phyloP scores from a whole-genome alignment of 2,113 vertebrate species.

The Prinia subflava region DNA sequence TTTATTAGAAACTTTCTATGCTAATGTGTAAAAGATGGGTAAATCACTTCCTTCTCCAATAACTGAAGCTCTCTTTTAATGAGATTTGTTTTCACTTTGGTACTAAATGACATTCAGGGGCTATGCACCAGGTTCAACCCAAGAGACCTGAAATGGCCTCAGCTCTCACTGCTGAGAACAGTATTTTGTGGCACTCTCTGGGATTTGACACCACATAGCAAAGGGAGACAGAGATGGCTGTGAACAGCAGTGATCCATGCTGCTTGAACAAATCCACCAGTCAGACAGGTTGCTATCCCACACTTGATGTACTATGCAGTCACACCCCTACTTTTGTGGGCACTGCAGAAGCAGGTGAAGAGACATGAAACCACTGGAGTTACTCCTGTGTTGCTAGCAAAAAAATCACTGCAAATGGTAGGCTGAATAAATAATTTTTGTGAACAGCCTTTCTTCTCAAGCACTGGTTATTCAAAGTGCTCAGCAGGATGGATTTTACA shows the following conservation, averaged over 20 bases:
- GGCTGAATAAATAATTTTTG: constrained; percentile 31
- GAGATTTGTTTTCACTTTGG: background rate
- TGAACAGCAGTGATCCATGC: background rate
- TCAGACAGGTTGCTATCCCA: background rate
- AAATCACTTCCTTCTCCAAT: background rate
- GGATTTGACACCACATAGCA: background rate
- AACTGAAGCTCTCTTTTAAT: background rate
- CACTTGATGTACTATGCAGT: background rate
- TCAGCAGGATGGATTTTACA: background rate
- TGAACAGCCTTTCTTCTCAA: constrained; percentile 20
- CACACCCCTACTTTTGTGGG: background rate
- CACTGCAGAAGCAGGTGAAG: background rate
- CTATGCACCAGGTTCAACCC: background rate
- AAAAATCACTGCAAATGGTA: constrained; percentile 41
- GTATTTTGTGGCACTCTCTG: background rate
- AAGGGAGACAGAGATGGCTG: background rate
- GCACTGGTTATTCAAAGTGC: background rate
- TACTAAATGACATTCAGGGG: background rate
- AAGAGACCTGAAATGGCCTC: background rate
- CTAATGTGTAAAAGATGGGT: background rate
- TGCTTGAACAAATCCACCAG: background rate
- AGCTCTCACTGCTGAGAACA: background rate
- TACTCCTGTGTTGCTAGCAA: constrained; percentile 3
- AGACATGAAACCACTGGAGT: background rate
- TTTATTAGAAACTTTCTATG: background rate